Evolutionary conservation across 2,113 vertebrate species (phyloP).

Genomic region (Hipposideros armiger): DNA sequence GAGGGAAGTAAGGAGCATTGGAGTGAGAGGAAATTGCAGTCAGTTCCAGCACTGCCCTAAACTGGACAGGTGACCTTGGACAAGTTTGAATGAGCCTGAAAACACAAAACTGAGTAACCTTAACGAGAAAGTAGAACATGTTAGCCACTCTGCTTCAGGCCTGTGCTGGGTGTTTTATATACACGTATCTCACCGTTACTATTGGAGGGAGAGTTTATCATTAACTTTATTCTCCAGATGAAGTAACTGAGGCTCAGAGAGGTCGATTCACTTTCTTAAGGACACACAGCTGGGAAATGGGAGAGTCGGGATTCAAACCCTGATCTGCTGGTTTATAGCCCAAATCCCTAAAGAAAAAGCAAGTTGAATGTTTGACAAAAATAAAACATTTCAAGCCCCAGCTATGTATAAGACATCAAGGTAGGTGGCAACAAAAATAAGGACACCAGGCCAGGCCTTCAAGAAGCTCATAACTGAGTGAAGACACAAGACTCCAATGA

Average conservation of each 20-base stretch:
- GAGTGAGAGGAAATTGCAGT: neutral
- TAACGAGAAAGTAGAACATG: neutral
- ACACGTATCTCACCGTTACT: neutral
- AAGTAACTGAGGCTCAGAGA: conserved; percentile 2
- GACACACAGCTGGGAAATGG: conserved; percentile 40
- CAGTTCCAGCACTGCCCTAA: neutral
- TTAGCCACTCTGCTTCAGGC: neutral
- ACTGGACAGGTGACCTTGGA: neutral
- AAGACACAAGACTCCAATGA: neutral
- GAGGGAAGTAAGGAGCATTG: neutral
- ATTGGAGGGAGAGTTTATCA: neutral
- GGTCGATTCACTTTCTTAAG: neutral
- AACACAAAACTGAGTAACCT: neutral
- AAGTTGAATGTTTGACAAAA: neutral
- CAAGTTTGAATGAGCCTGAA: neutral
- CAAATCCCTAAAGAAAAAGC: neutral
- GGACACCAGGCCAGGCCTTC: neutral
- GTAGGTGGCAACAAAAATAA: neutral
- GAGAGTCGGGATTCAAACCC: neutral
- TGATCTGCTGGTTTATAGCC: neutral
- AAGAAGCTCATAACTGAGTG: neutral
- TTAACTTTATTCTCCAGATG: neutral
- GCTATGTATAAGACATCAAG: neutral
- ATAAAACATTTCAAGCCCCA: neutral
- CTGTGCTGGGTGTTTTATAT: too few species aligned